Percentiles rank a stretch among this genome's conserved stretches.
Evolutionary conservation across 2,797 vertebrate species (phyloP).

Genomic region (Setipinna tenuifilis): DNA sequence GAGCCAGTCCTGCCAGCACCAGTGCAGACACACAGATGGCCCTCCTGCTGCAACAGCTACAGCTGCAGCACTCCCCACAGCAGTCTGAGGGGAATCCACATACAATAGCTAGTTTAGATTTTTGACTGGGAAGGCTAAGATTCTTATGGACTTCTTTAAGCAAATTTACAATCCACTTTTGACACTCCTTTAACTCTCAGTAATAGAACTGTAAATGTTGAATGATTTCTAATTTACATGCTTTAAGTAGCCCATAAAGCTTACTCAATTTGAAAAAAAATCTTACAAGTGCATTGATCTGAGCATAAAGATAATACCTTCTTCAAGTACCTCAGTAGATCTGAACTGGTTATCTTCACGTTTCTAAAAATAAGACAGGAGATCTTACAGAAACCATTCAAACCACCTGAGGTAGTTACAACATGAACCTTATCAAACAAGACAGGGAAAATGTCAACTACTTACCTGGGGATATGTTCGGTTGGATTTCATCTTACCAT

Average conservation of each 20-base stretch:
- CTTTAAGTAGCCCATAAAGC: too few species aligned
- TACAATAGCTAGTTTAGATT: not conserved
- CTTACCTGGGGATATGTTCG: slow-evolving; percentile 38
- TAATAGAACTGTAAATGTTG: too few species aligned
- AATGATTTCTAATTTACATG: too few species aligned
- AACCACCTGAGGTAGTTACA: not conserved
- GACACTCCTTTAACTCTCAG: too few species aligned
- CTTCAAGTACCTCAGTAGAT: slow-evolving; percentile 54
- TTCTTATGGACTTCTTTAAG: too few species aligned
- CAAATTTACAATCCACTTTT: too few species aligned
- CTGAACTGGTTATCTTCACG: slow-evolving; percentile 44
- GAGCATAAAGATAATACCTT: slow-evolving; percentile 55
- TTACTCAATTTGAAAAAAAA: too few species aligned
- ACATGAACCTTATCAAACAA: not conserved
- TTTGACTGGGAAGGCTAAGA: too few species aligned
- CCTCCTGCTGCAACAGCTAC: slow-evolving; percentile 47
- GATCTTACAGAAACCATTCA: not conserved
- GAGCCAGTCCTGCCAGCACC: slow-evolving; percentile 53
- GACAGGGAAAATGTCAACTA: not conserved
- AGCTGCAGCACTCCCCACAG: slow-evolving; percentile 12
- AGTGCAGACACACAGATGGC: slow-evolving; percentile 51
- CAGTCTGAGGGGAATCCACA: slow-evolving; percentile 35
- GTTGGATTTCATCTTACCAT: slow-evolving; percentile 45
- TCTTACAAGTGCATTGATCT: not conserved
- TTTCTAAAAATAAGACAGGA: slow-evolving; percentile 37